Percentiles rank a stretch among this genome's conserved stretches.
These are phyloP conservation scores for Eurosta solidaginis DNA, from an alignment of 1,140 invertebrate species.

Conservation along the genomic window DNA sequence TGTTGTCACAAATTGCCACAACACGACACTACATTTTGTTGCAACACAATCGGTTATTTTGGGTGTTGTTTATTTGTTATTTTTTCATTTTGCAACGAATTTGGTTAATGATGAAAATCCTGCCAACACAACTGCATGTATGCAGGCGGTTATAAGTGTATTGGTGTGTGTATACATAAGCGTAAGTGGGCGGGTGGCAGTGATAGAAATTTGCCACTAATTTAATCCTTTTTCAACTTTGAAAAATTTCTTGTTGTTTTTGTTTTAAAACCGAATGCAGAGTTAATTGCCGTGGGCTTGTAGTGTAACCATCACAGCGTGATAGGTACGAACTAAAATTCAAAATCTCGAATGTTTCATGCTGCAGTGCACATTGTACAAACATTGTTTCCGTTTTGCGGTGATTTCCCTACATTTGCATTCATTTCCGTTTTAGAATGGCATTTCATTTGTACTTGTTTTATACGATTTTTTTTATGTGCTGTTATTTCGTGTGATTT, in stretches of 20 bases:
- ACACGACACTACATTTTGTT: background rate
- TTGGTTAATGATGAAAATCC: background rate
- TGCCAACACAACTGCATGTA: background rate
- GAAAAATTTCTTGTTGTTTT: background rate
- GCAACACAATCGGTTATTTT: background rate
- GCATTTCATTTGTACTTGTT: background rate
- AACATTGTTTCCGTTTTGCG: background rate
- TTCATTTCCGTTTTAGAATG: background rate
- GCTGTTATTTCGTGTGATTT: background rate
- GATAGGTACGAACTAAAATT: background rate
- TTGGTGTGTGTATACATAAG: background rate
- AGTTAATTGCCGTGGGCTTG: background rate
- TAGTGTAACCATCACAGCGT: background rate
- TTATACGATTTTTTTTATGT: background rate
- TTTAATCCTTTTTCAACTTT: background rate
- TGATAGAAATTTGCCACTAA: background rate
- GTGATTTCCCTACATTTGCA: slow-evolving; percentile 15
- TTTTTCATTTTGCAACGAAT: background rate
- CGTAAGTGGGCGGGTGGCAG: background rate
- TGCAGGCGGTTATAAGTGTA: background rate
- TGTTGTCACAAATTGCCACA: background rate
- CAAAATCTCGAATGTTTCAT: background rate
- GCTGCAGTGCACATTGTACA: background rate
- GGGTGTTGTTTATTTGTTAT: background rate
- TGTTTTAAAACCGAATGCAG: background rate